A percentile compares a stretch with the other conserved stretches of the same genome.
Conservation (phyloP, 2,797 vertebrate species). For the Sparus aurata region DNA sequence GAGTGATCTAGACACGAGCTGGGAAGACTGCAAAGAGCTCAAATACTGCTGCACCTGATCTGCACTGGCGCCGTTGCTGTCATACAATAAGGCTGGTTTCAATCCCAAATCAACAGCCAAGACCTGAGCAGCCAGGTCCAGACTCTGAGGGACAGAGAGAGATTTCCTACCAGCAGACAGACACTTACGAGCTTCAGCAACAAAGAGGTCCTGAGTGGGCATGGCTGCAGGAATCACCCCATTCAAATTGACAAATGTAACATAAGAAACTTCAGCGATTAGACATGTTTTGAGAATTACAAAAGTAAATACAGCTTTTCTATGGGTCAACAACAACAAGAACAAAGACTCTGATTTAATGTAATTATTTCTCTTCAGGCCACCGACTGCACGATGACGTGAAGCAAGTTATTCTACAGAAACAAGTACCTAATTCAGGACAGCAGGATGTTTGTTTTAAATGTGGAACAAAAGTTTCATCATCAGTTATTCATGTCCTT, state of each 20-base stretch:
- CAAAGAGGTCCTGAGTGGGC: constrained; percentile 67
- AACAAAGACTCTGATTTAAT: constrained; percentile 1
- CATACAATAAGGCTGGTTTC: constrained; percentile 92
- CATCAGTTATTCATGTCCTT: constrained; percentile 23
- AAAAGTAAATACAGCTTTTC: constrained; percentile 10
- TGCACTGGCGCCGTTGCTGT: constrained; percentile 81
- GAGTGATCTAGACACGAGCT: constrained; percentile 79
- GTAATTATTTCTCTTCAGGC: constrained; percentile 11
- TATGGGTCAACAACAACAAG: constrained; percentile 3
- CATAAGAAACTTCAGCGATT: not conserved
- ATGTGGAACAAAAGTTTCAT: constrained; percentile 15
- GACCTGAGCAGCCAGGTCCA: constrained; percentile 89
- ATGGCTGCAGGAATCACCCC: constrained; percentile 43
- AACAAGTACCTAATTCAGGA: constrained; percentile 16
- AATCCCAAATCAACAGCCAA: constrained; percentile 88
- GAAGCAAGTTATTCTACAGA: constrained; percentile 1
- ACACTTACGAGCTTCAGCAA: constrained; percentile 73
- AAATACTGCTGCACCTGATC: constrained; percentile 87
- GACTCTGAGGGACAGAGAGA: constrained; percentile 77
- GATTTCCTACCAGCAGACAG: constrained; percentile 82
- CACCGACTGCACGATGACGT: constrained; percentile 5
- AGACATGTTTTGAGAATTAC: not conserved
- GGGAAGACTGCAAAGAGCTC: constrained; percentile 77
- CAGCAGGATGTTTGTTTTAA: constrained; percentile 33
- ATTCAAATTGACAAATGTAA: not conserved